Percentiles rank a stretch among this genome's conserved stretches.
Conservation (phyloP, 2,113 vertebrate genomes). For the Orycteropus afer region DNA sequence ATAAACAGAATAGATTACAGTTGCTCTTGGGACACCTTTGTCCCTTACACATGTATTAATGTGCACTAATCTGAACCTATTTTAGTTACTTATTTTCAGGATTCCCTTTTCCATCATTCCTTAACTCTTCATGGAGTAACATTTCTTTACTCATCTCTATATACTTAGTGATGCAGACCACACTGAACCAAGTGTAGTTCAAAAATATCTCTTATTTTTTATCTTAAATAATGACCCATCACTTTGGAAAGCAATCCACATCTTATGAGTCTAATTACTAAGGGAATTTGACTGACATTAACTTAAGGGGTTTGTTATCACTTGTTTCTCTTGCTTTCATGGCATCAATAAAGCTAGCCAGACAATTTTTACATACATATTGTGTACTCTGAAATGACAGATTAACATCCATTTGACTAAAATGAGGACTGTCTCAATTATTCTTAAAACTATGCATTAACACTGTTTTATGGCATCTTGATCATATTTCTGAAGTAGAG, state of each 20-base stretch:
- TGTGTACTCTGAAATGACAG: slow-evolving; percentile 55
- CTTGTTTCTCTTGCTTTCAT: neutral
- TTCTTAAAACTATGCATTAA: slow-evolving; percentile 56
- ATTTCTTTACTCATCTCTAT: neutral
- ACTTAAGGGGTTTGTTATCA: neutral
- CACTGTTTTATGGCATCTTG: neutral
- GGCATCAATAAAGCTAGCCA: slow-evolving; percentile 18
- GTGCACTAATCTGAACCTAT: neutral
- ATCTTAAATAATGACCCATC: neutral
- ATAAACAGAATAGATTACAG: neutral
- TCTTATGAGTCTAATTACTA: neutral
- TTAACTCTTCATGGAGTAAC: neutral
- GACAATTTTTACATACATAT: slow-evolving; percentile 28
- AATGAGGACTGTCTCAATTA: neutral
- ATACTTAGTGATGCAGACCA: neutral
- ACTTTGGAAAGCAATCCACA: neutral
- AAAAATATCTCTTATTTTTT: neutral
- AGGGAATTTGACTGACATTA: neutral
- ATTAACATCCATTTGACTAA: slow-evolving; percentile 59
- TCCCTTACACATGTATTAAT: neutral
- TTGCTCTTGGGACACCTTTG: neutral
- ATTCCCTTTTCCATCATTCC: neutral
- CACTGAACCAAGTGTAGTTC: neutral
- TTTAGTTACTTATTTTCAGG: neutral
- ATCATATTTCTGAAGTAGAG: slow-evolving; percentile 52